phyloP scores from a whole-genome alignment of 2,113 vertebrate genomes.

The Tragelaphus imberbis region DNA sequence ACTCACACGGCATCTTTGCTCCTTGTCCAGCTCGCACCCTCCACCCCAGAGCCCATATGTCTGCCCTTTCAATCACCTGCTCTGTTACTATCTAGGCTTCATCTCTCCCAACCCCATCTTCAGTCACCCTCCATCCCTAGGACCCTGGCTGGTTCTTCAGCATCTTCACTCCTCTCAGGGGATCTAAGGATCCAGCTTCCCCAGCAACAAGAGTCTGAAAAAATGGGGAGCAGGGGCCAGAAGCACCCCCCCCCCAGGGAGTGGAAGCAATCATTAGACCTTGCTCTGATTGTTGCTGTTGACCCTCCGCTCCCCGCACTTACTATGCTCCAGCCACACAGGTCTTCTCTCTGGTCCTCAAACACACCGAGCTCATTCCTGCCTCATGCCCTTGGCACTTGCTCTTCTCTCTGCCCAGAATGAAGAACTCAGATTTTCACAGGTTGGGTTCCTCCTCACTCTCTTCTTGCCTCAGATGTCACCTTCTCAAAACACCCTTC shows the following conservation, averaged over 20 bases:
- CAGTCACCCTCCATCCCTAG: not conserved
- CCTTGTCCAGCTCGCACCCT: not conserved
- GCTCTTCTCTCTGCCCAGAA: not conserved
- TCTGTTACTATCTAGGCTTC: not conserved
- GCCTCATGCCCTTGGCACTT: not conserved
- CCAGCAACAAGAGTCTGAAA: not conserved
- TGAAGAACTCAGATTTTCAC: not conserved
- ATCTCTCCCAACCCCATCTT: not conserved
- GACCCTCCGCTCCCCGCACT: accelerated
- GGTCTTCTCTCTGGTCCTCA: not conserved
- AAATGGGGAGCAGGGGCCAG: too few species aligned
- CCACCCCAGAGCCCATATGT: constrained; percentile 33
- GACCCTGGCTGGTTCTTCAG: not conserved
- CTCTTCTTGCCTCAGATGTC: not conserved
- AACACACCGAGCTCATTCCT: not conserved
- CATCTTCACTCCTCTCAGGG: not conserved
- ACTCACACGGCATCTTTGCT: constrained; percentile 23
- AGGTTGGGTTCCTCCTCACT: not conserved
- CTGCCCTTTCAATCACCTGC: constrained; percentile 29
- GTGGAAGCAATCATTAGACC: not conserved
- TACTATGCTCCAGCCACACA: not conserved
- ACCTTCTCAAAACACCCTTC: not conserved
- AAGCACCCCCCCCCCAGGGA: not conserved
- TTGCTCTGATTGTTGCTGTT: not conserved
- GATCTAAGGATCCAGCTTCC: not conserved